Evolutionary conservation across 2,888 invertebrate genomes (phyloP), one percentile per base, ranked within the genome.

Genomic region (Standfussiana lucernea): DNA sequence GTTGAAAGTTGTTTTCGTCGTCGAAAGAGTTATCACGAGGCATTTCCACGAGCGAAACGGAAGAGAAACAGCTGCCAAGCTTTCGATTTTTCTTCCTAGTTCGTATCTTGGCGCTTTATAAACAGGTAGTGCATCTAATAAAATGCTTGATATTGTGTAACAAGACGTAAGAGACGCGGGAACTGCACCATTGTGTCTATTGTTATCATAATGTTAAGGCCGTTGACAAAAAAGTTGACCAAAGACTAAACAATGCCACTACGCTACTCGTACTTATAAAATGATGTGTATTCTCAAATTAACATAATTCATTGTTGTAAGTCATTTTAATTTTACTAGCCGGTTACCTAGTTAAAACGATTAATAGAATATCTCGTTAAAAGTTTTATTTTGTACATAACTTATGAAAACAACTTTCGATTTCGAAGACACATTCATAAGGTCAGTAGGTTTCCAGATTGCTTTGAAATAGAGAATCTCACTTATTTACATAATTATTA

Each of bases 191-290:
- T 95, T 95, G 95, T 95, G 87, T 90, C 92, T 91, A 95, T 96
- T 96, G 95, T 95, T 93, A 88, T 91, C 91, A 91, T 95, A 95
- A 95, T 95, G 95, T 95, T 95, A 95, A 95, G 96, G 95, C 94
- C 95, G 92, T 89, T 89, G 80, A 90, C 88, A 92, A 94, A 94
- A 94, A 94, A 88, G 72, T 80, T 86, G 76, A 89, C 83, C 90
- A 90, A 89, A 89, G 79, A 85, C 82, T 86, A 79, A 83, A 86
- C 85, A 82, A 86, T 86, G 87, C 82, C 65, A 85, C 85, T 88
- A 87, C 85, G 84, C 73, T 86, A 82, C 82, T 82, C 76, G 62
- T 70, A 83, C 56, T 53, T 50, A 50, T 61, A 69, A 50, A 72
- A 72, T 45, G 6, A 70, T 73, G 78, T 82, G 42, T 77, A 45